Evolutionary conservation across 2,113 vertebrate genomes (phyloP).

Genomic region (Hippolais icterina): DNA sequence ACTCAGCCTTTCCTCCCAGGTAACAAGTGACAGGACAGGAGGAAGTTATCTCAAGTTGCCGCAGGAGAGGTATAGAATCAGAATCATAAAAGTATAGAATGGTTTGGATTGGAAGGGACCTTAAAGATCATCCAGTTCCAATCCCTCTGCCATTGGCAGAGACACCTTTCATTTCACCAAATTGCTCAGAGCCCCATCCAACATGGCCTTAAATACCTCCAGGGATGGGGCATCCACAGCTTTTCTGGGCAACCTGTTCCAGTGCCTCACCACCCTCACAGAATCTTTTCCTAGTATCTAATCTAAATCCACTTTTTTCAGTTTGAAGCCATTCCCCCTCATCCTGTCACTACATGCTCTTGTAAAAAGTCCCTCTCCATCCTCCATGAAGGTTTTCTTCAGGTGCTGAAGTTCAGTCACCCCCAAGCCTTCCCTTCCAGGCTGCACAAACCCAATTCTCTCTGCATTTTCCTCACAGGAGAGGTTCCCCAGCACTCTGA

Average conservation of each 20-base stretch:
- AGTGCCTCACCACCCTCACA: background rate
- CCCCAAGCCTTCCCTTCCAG: background rate
- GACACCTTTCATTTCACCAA: background rate
- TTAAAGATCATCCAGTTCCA: background rate
- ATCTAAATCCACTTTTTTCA: background rate
- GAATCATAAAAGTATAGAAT: background rate
- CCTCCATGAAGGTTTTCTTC: background rate
- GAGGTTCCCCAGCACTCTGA: background rate
- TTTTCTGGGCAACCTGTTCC: background rate
- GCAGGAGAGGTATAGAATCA: background rate
- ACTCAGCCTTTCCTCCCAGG: background rate
- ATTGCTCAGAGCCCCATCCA: background rate
- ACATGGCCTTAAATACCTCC: background rate
- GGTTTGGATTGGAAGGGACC: background rate
- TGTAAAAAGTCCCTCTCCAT: background rate
- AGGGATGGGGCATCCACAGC: background rate
- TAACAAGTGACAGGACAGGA: accelerated
- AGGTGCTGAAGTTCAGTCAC: too few species aligned
- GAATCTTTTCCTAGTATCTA: background rate
- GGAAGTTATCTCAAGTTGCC: background rate
- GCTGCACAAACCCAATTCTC: background rate
- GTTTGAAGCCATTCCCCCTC: background rate
- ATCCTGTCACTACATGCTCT: too few species aligned
- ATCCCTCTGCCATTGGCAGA: background rate
- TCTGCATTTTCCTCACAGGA: background rate